Percentiles rank a stretch among this genome's conserved stretches.
These are phyloP conservation scores for Popillia japonica DNA, from an alignment of 1,140 invertebrate genomes.

Conservation along the genomic window DNA sequence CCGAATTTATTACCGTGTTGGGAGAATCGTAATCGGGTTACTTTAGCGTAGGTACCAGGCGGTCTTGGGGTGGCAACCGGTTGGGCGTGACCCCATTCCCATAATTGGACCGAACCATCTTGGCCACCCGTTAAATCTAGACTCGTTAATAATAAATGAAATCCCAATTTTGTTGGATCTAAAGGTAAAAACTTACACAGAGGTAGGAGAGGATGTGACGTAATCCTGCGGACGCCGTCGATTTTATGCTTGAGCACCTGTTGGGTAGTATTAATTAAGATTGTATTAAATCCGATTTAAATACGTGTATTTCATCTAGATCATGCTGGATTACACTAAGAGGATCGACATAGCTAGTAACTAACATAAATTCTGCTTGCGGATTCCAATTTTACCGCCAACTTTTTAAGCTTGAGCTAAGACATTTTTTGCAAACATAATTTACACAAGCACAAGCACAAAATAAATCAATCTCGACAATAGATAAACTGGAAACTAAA, in stretches of 20 bases:
- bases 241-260: slow-evolving; percentile 88
- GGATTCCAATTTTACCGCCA: no score
- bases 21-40: slow-evolving; percentile 93
- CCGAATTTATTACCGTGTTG: slow-evolving; percentile 99
- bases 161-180: neutral
- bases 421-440: no score
- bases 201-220: slow-evolving; percentile 92
- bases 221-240: slow-evolving; percentile 93
- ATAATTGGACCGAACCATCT: slow-evolving; percentile 96
- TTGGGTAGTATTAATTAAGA: neutral
- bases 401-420: no score
- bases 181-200: slow-evolving; percentile 78
- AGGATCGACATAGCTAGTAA: no score
- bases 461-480: neutral
- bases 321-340: neutral
- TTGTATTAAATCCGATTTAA: neutral
- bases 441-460: no score
- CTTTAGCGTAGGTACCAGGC: slow-evolving; percentile 90
- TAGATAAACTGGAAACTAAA: neutral
- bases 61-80: slow-evolving; percentile 89
- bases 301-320: neutral
- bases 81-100: slow-evolving; percentile 97
- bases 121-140: slow-evolving; percentile 94
- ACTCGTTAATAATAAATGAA: slow-evolving; percentile 42
- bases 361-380: no score